Conservation (phyloP, 2,888 invertebrate genomes). For the Xanthia togata region DNA sequence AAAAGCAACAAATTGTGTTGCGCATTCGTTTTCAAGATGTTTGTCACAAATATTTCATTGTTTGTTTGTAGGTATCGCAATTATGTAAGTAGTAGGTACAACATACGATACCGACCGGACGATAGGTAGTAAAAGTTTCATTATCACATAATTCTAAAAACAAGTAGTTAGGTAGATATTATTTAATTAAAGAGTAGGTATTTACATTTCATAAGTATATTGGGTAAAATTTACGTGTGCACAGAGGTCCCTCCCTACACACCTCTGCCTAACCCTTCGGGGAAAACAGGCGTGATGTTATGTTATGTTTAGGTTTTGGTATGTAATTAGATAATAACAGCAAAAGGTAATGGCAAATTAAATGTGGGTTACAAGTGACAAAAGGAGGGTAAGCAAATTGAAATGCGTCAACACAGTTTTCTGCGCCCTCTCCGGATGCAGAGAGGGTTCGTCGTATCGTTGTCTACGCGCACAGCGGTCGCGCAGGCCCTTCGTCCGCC, state of each 20-base stretch:
- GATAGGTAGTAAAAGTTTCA: not conserved
- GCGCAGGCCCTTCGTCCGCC: slow-evolving; percentile 77
- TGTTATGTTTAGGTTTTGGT: not conserved
- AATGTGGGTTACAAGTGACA: slow-evolving; percentile 34
- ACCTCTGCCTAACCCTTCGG: not conserved
- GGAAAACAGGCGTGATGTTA: not conserved
- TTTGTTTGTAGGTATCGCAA: no score
- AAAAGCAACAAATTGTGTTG: not conserved
- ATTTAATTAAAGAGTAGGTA: not conserved
- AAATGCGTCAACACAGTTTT: slow-evolving; percentile 45
- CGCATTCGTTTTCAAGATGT: not conserved
- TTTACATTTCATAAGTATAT: not conserved
- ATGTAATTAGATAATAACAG: not conserved
- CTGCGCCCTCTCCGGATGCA: slow-evolving; percentile 41
- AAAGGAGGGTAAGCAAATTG: slow-evolving; percentile 44
- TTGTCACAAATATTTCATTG: not conserved
- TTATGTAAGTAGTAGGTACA: no score
- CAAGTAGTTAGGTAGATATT: not conserved
- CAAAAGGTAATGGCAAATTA: slow-evolving; percentile 1
- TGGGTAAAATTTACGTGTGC: not conserved
- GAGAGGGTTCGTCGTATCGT: slow-evolving; percentile 46
- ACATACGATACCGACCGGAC: not conserved
- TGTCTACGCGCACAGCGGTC: slow-evolving; percentile 62
- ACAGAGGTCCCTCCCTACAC: not conserved
- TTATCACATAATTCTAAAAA: not conserved